phyloP scores from a whole-genome alignment of 2,797 vertebrate genomes.

The Triplophysa yarkandensis region DNA sequence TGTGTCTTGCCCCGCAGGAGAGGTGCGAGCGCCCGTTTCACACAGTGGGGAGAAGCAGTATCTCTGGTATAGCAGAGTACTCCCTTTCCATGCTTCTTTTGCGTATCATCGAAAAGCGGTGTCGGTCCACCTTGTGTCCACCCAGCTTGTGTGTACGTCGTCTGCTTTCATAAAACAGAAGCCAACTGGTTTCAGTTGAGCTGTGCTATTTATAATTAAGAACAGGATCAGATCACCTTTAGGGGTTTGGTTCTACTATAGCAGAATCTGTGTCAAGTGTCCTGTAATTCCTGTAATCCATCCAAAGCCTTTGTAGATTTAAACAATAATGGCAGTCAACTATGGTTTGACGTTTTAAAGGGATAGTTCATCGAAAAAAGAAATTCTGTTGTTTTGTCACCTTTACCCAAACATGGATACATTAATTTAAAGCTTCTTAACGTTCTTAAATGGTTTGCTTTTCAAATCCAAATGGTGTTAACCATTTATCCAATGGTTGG shows the following conservation, averaged over 20 bases:
- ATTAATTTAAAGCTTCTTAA: too few relatives aligned
- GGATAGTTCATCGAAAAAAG: too few relatives aligned
- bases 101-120: conserved; percentile 8
- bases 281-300: conserved; percentile 31
- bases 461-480: too few relatives aligned
- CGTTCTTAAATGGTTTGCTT: too few relatives aligned
- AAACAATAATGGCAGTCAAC: too few relatives aligned
- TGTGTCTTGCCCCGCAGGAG: conserved; percentile 28
- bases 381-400: too few relatives aligned
- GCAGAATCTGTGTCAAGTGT: not conserved
- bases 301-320: not conserved
- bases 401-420: too few relatives aligned
- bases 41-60: conserved; percentile 46
- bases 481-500: too few relatives aligned
- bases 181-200: conserved; percentile 22
- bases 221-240: not conserved
- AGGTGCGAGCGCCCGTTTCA: conserved; percentile 39
- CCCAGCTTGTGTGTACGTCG: not conserved
- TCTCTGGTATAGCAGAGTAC: conserved; percentile 17
- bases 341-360: too few relatives aligned
- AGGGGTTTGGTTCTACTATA: conserved; percentile 57
- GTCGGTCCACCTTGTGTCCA: not conserved
- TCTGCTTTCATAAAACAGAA: conserved; percentile 1
- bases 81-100: conserved; percentile 25
- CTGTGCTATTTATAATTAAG: conserved; percentile 11